Percentiles rank a stretch among this genome's conserved stretches.
Evolutionary conservation across 2,888 invertebrate genomes (phyloP).

Genomic region (Bombyx huttoni): DNA sequence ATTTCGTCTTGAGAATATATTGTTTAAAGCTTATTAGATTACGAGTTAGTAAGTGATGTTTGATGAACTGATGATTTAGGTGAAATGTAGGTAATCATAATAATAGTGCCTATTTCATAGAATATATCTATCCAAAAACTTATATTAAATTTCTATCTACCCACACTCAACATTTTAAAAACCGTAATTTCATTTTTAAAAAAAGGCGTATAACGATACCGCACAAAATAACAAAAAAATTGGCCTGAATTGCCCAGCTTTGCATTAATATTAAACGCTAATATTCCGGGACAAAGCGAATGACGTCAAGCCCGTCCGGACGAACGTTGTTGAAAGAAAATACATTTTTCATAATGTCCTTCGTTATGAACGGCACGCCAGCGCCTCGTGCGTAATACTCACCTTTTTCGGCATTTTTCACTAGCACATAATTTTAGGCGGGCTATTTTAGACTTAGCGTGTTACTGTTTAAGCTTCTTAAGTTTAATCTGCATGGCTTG

Average conservation of each 20-base stretch:
- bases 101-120: too few species aligned
- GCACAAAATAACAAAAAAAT: not conserved
- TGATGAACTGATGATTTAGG: too few species aligned
- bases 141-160: too few species aligned
- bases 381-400: conserved; percentile 23
- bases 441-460: conserved; percentile 13
- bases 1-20: too few species aligned
- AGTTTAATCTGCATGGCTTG: not conserved
- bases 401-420: conserved; percentile 14
- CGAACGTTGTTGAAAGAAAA: conserved; percentile 36
- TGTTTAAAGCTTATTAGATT: too few species aligned
- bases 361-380: conserved; percentile 20
- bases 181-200: not conserved
- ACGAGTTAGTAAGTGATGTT: too few species aligned
- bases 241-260: not conserved
- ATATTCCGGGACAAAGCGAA: conserved; percentile 14
- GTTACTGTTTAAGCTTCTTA: not conserved
- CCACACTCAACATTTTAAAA: not conserved
- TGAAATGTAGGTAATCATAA: too few species aligned
- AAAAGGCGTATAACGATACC: not conserved
- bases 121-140: too few species aligned
- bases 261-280: conserved; percentile 1
- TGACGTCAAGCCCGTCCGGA: conserved; percentile 35
- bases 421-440: conserved; percentile 12
- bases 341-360: conserved; percentile 37